Conservation (phyloP, 2,113 vertebrate genomes). For the Hyaena hyaena region DNA sequence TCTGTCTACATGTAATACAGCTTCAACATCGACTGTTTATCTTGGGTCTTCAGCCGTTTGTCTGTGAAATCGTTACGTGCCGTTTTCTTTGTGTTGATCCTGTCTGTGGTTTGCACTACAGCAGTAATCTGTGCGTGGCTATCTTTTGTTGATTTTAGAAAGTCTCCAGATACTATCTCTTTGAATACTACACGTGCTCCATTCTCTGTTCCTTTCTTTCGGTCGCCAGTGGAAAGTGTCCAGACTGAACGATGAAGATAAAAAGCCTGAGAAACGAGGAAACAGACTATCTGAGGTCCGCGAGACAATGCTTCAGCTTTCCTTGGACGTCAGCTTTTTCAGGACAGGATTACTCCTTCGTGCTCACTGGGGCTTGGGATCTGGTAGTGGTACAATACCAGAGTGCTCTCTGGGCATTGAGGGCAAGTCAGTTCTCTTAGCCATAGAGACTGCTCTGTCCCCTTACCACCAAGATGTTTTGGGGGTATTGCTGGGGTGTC, state of each 20-base stretch:
- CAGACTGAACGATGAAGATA: accelerated
- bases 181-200: accelerated
- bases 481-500: neutral
- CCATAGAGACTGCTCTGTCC: neutral
- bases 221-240: accelerated
- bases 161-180: neutral
- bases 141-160: neutral
- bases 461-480: accelerated
- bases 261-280: accelerated
- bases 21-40: neutral
- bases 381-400: neutral
- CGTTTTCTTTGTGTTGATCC: neutral
- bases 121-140: accelerated
- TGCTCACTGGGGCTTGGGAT: too few relatives aligned
- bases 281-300: accelerated
- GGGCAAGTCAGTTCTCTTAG: accelerated
- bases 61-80: too few relatives aligned
- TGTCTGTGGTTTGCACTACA: neutral
- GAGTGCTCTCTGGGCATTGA: accelerated
- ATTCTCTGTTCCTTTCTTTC: accelerated
- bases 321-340: accelerated
- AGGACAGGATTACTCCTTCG: neutral
- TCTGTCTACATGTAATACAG: accelerated
- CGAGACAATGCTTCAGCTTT: accelerated
- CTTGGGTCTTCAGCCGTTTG: accelerated